Conservation (phyloP, 2,888 invertebrate genomes). For the Diarsia rubi region DNA sequence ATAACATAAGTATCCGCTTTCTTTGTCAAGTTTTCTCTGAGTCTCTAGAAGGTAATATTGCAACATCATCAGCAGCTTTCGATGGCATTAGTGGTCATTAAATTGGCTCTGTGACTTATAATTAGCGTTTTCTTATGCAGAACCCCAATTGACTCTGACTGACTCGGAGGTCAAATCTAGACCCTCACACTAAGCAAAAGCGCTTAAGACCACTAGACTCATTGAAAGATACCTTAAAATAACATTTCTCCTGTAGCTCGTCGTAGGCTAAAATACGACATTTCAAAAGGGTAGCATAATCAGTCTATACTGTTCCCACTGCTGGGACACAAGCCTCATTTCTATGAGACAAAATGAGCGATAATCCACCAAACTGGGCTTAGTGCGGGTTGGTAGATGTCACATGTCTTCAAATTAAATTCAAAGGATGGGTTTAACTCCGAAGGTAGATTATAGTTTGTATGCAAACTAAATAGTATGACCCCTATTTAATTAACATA, state of each 20-base stretch:
- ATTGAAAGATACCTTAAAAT: background rate
- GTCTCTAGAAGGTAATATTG: conserved; percentile 2
- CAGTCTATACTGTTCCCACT: too few relatives aligned
- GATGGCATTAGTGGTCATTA: conserved; percentile 4
- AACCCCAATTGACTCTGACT: background rate
- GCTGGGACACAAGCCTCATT: too few relatives aligned
- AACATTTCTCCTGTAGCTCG: background rate
- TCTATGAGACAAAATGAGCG: too few relatives aligned
- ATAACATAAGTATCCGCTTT: conserved; percentile 31
- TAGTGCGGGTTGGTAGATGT: too few relatives aligned
- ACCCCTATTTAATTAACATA: background rate
- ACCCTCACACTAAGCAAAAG: background rate
- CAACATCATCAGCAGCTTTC: conserved; percentile 37
- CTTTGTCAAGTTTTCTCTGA: conserved; percentile 16
- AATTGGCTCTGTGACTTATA: background rate
- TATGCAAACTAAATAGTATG: background rate
- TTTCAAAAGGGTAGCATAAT: background rate
- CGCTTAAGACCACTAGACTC: background rate
- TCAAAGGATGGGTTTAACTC: background rate
- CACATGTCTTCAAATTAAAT: too few relatives aligned
- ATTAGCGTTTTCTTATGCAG: background rate
- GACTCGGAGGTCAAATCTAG: background rate
- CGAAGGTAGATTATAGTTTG: background rate
- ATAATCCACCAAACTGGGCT: too few relatives aligned
- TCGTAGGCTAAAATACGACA: background rate